Evolutionary conservation across 2,113 vertebrate species (phyloP), one percentile per base, ranked within the genome.

Genomic region (Chionomys nivalis): DNA sequence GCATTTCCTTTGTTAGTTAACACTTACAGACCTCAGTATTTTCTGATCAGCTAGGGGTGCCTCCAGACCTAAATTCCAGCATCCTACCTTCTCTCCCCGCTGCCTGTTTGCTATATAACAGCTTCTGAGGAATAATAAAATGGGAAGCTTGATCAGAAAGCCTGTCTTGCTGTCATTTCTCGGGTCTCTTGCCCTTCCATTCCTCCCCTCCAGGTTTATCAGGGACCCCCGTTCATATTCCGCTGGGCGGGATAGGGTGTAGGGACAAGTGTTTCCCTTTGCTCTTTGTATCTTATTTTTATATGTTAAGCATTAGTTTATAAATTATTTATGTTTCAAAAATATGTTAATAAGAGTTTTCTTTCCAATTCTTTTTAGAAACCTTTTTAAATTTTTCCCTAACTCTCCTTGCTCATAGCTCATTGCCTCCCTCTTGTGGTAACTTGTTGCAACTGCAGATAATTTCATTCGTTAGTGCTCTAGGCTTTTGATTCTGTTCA

Each of bases 371-470:
- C 5, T 5, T 26, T 91, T 81, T 36, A 49, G n/a, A 70, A 72
- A 91, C 63, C 8, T 31, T 28, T 73, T 39, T 14, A 85, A 85
- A 87, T 65, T 76, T 2, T 0, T 61, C 1, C 10, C n/a, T 52
- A 12, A 3, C 72, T 58, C 8, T 0, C 2, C 31, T 87, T 0
- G 0, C 4, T 70, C 21, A 7, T 63, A 90, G 94, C 8, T 31
- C 70, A 55, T 47, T 1, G 52, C 7, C 95, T 78, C 97, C 96
- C 52, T 98, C 3, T 72, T 14, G 97, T 83, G 98, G 97, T 13
- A 17, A 0, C 21, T 85, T 0, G 0, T 0, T 1, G 91, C 0
- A 96, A 98, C 44, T 75, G 87, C 97, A 96, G 52, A 5, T 11
- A 4, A 36, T 87, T 95, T 26, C n/a, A 49, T 31, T 16, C 36